These are phyloP conservation scores for Rhaphigaster nebulosa DNA, from an alignment of 2,888 invertebrate genomes.

Conservation along the genomic window DNA sequence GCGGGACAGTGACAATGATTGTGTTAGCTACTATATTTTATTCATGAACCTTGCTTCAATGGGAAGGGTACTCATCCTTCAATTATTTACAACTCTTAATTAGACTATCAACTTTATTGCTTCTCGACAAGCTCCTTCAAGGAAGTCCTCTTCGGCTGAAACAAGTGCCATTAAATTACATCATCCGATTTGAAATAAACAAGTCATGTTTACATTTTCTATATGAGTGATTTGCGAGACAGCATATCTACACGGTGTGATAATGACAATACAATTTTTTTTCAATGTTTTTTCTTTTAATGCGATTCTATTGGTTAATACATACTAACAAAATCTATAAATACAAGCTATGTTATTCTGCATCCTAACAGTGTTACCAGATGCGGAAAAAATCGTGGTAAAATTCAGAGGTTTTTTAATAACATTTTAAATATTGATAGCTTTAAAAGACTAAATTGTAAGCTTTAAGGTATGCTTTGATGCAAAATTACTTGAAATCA, in stretches of 20 bases:
- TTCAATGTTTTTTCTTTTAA: too few relatives aligned
- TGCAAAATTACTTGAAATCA: not conserved
- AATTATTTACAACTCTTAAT: slow-evolving; percentile 37
- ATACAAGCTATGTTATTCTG: too few relatives aligned
- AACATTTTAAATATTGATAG: too few relatives aligned
- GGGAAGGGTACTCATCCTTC: slow-evolving; percentile 9
- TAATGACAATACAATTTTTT: too few relatives aligned
- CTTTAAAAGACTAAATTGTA: too few relatives aligned
- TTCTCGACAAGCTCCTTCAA: not conserved
- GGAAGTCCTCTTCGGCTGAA: not conserved
- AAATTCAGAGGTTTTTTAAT: too few relatives aligned
- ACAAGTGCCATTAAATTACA: not conserved
- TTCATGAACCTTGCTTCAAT: slow-evolving; percentile 33
- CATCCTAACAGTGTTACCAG: too few relatives aligned
- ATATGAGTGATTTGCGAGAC: not conserved
- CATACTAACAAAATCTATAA: too few relatives aligned
- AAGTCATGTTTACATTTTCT: not conserved
- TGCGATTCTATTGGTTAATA: too few relatives aligned
- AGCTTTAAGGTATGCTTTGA: too few relatives aligned
- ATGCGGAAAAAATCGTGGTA: too few relatives aligned
- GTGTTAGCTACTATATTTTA: slow-evolving; percentile 38
- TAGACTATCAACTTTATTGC: slow-evolving; percentile 46
- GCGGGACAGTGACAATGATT: not conserved
- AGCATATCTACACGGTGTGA: too few relatives aligned
- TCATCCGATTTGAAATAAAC: not conserved